Base-by-base conservation (phyloP, 1,140 invertebrate genomes). In the Nixonia krombeini region DNA sequence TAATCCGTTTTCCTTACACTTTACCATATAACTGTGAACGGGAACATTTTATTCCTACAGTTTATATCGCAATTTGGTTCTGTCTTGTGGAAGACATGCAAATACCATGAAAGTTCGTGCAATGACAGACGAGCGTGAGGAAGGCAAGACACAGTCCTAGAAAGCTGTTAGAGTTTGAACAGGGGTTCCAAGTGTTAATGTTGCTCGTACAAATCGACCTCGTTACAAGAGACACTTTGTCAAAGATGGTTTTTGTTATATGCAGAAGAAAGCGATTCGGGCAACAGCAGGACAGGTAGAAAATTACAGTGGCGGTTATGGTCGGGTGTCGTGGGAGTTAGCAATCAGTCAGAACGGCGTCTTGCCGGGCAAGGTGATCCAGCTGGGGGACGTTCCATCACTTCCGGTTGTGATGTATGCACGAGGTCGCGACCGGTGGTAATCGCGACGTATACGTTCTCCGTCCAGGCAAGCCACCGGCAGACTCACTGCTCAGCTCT, bases 381-480 rank as follows among this genome's bases (percentile, higher is more conserved):
- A 55, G 55, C 50, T 67, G 35, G 66, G 72, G 74, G 69, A 74
- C 73, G 69, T 72, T 78, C 76, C 76, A 80, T 80, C 79, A 79
- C 73, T 79, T 75, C 72, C 35, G 56, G 65, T 64, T 56, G 53
- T 83, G 80, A 83, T 82, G 73, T 83, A 83, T 83, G 75, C 77
- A 72, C 72, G 70, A 74, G 76, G 80, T 81, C 73, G 67, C 73
- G 76, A 64, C 75, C 75, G 76, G 68, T 69, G 57, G 78, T 74
- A 80, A 81, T 81, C 79, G 76, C 67, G 63, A 62, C 46, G 51
- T 68, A 72, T 71, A 67, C 64, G 51, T 68, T 53, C 51, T 37
- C 42, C 42, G 18, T 44, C 42, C 62, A 40, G 31, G 40, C 28
- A 15, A 26, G 35, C 17, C 31, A 25, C 37, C 23, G 50, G 6